Evolutionary conservation across 2,113 vertebrate species (phyloP).

Genomic region (Cyprinodon variegatus): DNA sequence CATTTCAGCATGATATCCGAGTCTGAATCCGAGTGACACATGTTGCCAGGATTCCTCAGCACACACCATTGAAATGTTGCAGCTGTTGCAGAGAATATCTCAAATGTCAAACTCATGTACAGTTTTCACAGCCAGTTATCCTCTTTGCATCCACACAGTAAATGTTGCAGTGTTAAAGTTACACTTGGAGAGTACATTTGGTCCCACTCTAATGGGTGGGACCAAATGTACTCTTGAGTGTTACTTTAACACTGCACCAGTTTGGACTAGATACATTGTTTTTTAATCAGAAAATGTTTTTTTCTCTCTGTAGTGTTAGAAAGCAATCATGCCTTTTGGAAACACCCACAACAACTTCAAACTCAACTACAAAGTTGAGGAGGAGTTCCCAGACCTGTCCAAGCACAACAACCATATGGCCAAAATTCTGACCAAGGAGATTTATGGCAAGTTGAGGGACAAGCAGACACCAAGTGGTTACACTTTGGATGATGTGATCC

Average conservation of each 20-base stretch:
- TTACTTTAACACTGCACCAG: no score
- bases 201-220: no score
- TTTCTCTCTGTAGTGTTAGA: slow-evolving; percentile 62
- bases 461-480: slow-evolving; percentile 91
- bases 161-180: no score
- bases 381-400: slow-evolving; percentile 88
- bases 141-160: not conserved
- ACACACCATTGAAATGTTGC: slow-evolving; percentile 39
- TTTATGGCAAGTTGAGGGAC: slow-evolving; percentile 88
- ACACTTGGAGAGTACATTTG: no score
- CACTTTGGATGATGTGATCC: slow-evolving; percentile 90
- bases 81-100: slow-evolving; percentile 57
- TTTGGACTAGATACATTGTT: not conserved
- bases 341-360: slow-evolving; percentile 96
- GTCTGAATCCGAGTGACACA: slow-evolving; percentile 56
- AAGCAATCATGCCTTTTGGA: slow-evolving; percentile 88
- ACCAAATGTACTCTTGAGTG: no score
- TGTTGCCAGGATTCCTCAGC: slow-evolving; percentile 65
- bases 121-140: not conserved
- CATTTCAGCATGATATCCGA: slow-evolving; percentile 70
- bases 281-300: not conserved
- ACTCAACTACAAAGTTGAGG: slow-evolving; percentile 85
- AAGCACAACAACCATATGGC: slow-evolving; percentile 97
- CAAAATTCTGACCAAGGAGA: slow-evolving; percentile 83
- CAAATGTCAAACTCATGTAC: slow-evolving; percentile 1